Evolutionary conservation across 2,888 invertebrate genomes (phyloP).

Genomic region (Tillus elongatus): DNA sequence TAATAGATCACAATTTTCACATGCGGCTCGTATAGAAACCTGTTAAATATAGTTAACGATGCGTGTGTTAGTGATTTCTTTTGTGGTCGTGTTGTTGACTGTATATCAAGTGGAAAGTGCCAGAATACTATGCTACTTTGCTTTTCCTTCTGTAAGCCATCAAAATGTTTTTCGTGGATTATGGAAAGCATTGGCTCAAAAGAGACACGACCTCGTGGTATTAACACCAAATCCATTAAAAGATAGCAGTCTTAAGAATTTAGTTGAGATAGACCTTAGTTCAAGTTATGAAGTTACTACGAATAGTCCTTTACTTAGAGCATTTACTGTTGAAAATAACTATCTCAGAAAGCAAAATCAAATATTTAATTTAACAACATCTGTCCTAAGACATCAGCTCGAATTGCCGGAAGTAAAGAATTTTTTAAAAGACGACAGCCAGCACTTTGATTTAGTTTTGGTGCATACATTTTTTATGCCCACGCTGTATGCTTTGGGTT

Average conservation of each 20-base stretch:
- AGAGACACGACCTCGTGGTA: constrained; percentile 24
- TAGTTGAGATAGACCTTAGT: neutral
- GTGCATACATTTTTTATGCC: constrained; percentile 27
- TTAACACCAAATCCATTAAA: neutral
- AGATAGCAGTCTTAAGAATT: neutral
- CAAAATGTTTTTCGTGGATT: constrained; percentile 26
- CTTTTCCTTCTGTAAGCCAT: constrained; percentile 28
- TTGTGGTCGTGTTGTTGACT: neutral
- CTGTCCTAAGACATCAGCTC: constrained; percentile 21
- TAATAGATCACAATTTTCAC: too few relatives aligned
- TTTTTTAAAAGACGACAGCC: constrained; percentile 22
- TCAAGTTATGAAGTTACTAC: neutral
- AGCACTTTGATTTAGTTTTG: constrained; percentile 28
- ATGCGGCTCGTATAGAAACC: too few relatives aligned
- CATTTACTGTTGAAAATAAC: neutral
- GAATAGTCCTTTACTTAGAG: neutral
- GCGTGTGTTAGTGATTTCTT: neutral
- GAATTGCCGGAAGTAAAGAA: constrained; percentile 24
- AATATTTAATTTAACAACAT: constrained; percentile 7
- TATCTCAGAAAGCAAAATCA: neutral
- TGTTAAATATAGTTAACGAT: too few relatives aligned
- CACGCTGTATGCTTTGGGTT: constrained; percentile 21
- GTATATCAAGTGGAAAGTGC: constrained; percentile 17
- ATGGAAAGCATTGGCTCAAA: constrained; percentile 17
- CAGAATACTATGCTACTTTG: constrained; percentile 26